phyloP scores from a whole-genome alignment of 2,888 invertebrate genomes.

The Petrophora chlorosata region DNA sequence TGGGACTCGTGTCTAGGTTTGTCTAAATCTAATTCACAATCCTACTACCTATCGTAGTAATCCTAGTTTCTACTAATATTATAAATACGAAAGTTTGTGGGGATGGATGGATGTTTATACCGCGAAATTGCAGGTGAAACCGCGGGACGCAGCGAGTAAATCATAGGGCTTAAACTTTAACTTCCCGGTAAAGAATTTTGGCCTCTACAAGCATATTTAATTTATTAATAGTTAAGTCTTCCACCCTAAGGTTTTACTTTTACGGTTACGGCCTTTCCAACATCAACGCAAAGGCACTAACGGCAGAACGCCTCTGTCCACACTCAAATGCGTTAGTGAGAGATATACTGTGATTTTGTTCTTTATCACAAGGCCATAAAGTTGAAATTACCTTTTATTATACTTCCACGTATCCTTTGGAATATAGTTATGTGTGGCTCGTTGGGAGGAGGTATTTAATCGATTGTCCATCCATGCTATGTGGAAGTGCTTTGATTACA shows the following conservation, averaged over 20 bases:
- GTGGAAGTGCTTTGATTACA: conserved; percentile 74
- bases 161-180: too few relatives aligned
- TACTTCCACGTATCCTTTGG: conserved; percentile 18
- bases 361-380: conserved; percentile 23
- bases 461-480: conserved; percentile 73
- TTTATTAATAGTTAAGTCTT: conserved; percentile 2
- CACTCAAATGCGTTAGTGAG: conserved; percentile 20
- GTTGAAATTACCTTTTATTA: conserved; percentile 24
- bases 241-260: conserved; percentile 5
- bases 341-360: conserved; percentile 11
- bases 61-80: too few relatives aligned
- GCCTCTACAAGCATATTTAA: conserved; percentile 5
- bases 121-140: too few relatives aligned
- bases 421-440: conserved; percentile 37
- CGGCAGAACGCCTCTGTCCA: conserved; percentile 27
- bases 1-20: too few relatives aligned
- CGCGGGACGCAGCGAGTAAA: too few relatives aligned
- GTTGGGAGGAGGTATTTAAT: conserved; percentile 61
- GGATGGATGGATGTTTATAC: too few relatives aligned
- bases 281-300: conserved; percentile 25
- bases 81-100: too few relatives aligned
- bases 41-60: too few relatives aligned
- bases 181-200: conserved; percentile 12
- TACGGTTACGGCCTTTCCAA: conserved; percentile 16
- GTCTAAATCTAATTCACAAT: too few relatives aligned